Base-by-base conservation (phyloP, 1,140 invertebrate species). In the Adelges cooleyi region DNA sequence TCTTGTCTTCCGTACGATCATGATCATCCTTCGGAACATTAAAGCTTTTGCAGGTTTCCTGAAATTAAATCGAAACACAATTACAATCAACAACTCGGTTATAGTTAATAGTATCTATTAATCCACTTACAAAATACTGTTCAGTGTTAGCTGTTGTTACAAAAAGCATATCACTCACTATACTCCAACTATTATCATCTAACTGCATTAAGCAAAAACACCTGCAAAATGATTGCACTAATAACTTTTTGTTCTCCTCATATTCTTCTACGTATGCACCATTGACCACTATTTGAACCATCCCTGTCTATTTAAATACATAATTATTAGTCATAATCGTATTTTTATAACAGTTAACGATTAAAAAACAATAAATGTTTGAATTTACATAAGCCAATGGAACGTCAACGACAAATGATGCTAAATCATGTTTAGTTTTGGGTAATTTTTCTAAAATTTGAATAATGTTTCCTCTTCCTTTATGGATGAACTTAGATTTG, bases 241-340 rank as follows among this genome's bases (percentile, higher is more conserved):
- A 13, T 2, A 20, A 42, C 2, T 42, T 62, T 48, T 9, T 3
- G 15, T 62, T 48, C 1, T 33, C 11, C 5, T 48, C 23, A 29
- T 48, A 62, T 1, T 62, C n/a, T 48, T 62, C 56, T 29, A 25
- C 23, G 46, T 29, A 62, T 2, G 46, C 56, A 48, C 56, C 56
- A 48, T 62, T 62, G 2, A 62, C 17, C 10, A 48, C 25, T 29
- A 62, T 62, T 15, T 62, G 42, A 29, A 62, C 6, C 56, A 62
- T 48, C 20, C n/a, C 22, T 20, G 25, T 5, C 56, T 62, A 44
- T n/a, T 44, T 11, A 33, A 18, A 18, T 13, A 22, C 25, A 15
- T 25, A 0, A 33, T 33, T n/a, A n/a, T n/a, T n/a, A n/a, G n/a
- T n/a, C n/a, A n/a, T n/a, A n/a, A n/a, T n/a, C n/a, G n/a, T n/a